A percentile compares a stretch with the other conserved stretches of the same genome.
Conservation (phyloP, 2,113 vertebrate genomes). For the Leptobrachium leishanense region DNA sequence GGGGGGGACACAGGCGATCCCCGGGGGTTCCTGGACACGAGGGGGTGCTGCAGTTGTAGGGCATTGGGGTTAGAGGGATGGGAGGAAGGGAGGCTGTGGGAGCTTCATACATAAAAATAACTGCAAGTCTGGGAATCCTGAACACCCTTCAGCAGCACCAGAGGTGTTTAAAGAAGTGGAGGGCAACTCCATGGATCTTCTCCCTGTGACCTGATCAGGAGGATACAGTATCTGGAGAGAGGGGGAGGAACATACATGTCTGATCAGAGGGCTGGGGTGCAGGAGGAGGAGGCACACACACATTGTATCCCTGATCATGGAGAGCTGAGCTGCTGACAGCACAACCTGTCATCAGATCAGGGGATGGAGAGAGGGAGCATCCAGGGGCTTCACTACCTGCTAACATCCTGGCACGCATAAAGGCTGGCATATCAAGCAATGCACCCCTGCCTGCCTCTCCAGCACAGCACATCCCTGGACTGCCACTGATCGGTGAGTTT, state of each 20-base stretch:
- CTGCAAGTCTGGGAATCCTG: no score
- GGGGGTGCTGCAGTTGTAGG: constrained; percentile 51
- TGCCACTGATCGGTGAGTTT: constrained; percentile 19
- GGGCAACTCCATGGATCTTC: not conserved
- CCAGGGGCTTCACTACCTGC: not conserved
- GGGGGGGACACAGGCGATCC: constrained; percentile 16
- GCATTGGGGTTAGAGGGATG: constrained; percentile 29
- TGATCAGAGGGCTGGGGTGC: not conserved
- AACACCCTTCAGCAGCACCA: not conserved
- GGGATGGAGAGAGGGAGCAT: constrained; percentile 13
- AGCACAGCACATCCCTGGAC: not conserved
- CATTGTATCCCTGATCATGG: constrained; percentile 1
- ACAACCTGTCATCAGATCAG: constrained; percentile 9
- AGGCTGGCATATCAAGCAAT: not conserved
- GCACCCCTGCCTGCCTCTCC: not conserved
- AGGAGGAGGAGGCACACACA: constrained; percentile 1
- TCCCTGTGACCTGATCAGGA: constrained; percentile 31
- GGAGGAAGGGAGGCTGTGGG: constrained; percentile 4
- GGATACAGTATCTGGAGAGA: constrained; percentile 8
- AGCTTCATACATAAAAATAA: no score
- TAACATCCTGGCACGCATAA: not conserved
- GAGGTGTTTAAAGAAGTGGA: constrained; percentile 17
- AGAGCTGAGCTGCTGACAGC: constrained; percentile 6
- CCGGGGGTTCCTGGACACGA: constrained; percentile 56
- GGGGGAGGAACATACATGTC: constrained; percentile 28